These are phyloP conservation scores for Pteropus alecto DNA, from an alignment of 2,113 vertebrate species.

Conservation along the genomic window DNA sequence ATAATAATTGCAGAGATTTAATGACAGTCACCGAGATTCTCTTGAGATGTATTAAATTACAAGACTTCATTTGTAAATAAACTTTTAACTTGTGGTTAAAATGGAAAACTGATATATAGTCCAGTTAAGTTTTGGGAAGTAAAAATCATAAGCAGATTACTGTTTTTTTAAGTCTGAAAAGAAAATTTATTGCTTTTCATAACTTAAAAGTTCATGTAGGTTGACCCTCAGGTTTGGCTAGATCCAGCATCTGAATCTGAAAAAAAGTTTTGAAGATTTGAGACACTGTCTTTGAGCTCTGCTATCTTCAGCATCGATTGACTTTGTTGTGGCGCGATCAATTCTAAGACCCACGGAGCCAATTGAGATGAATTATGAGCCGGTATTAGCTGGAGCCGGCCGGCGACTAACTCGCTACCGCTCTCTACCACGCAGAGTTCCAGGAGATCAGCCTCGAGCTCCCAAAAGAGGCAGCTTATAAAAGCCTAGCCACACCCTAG, in stretches of 20 bases:
- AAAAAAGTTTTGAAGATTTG: neutral
- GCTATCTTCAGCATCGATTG: neutral
- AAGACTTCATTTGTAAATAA: slow-evolving; percentile 14
- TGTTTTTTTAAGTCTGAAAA: neutral
- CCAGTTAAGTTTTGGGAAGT: neutral
- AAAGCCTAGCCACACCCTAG: no score
- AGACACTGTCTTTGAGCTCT: neutral
- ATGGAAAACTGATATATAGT: neutral
- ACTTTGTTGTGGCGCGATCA: no score
- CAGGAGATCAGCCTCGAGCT: no score
- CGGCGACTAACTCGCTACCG: no score
- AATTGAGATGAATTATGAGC: no score
- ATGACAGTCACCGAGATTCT: neutral
- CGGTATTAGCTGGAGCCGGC: no score
- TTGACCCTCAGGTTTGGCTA: neutral
- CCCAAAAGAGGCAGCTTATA: no score
- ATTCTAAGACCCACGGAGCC: no score
- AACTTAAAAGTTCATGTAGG: neutral
- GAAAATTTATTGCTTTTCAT: neutral
- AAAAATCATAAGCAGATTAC: neutral
- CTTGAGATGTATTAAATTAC: slow-evolving; percentile 19
- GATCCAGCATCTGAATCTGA: neutral
- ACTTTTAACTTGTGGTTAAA: neutral
- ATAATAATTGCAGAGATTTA: neutral
- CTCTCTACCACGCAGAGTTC: no score